A percentile compares a stretch with the other conserved stretches of the same genome.
Evolutionary conservation across 2,797 vertebrate species (phyloP).

Genomic region (Echeneis naucrates): DNA sequence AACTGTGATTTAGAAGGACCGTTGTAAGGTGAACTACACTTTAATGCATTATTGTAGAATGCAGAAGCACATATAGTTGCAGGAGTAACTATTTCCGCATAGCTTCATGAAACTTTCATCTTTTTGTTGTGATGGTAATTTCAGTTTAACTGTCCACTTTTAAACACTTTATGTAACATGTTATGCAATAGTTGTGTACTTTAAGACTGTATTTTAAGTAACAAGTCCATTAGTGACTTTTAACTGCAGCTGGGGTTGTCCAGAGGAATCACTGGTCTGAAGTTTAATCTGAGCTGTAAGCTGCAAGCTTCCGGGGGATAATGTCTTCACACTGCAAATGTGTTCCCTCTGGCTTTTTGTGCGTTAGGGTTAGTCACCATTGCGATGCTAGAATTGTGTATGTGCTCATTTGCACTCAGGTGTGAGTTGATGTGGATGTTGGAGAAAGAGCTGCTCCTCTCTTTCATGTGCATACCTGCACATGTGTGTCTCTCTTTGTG

Average conservation of each 20-base stretch:
- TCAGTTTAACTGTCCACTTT: background rate
- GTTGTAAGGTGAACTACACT: background rate
- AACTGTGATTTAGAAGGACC: background rate
- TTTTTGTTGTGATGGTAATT: constrained; percentile 4
- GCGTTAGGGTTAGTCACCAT: constrained; percentile 18
- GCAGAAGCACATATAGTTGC: background rate
- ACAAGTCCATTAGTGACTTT: constrained; percentile 52
- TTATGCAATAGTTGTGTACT: constrained; percentile 9
- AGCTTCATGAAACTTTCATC: background rate
- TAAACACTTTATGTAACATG: constrained; percentile 41
- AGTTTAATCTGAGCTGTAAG: constrained; percentile 41
- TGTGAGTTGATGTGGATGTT: constrained; percentile 17
- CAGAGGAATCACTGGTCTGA: constrained; percentile 25
- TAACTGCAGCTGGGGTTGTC: constrained; percentile 35
- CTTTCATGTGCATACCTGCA: background rate
- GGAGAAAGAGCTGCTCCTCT: constrained; percentile 1
- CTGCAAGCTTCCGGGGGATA: constrained; percentile 33
- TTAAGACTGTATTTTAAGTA: constrained; percentile 7
- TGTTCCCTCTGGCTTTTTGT: constrained; percentile 29
- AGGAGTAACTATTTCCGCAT: background rate
- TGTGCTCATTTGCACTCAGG: constrained; percentile 4
- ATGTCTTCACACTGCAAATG: constrained; percentile 22
- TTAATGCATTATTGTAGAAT: background rate
- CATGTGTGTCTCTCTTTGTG: background rate
- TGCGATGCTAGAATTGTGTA: constrained; percentile 3